Percentiles rank a stretch among this genome's conserved stretches.
Conservation (phyloP, 2,113 vertebrate species). For the Rhadina sibilatrix region DNA sequence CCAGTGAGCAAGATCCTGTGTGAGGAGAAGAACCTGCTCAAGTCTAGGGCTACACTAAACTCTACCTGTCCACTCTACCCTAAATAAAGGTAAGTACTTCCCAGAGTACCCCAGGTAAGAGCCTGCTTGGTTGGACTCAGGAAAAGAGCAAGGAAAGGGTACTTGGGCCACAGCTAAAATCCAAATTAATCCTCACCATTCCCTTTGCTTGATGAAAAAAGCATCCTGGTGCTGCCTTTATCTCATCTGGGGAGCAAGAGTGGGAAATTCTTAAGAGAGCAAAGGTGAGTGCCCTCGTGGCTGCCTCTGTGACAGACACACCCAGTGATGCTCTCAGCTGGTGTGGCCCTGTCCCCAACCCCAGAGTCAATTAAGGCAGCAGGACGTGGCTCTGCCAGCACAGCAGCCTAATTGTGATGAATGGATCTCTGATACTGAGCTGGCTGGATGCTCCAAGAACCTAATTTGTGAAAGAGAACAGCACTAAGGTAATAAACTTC, state of each 20-base stretch:
- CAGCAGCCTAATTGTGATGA: conserved; percentile 49
- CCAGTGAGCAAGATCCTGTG: neutral
- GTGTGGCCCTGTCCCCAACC: neutral
- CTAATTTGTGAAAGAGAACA: conserved; percentile 43
- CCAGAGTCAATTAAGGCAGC: neutral
- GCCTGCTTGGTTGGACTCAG: neutral
- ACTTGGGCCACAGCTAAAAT: neutral
- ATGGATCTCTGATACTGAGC: neutral
- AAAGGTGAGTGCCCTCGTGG: fast-evolving
- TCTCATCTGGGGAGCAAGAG: neutral
- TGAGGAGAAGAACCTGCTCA: neutral
- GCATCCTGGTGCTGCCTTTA: neutral
- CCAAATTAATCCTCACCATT: neutral
- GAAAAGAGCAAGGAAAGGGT: neutral
- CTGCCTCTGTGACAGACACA: neutral
- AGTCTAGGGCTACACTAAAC: neutral
- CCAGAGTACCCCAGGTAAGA: neutral
- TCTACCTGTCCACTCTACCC: neutral
- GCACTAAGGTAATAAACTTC: conserved; percentile 41
- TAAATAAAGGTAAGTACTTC: neutral
- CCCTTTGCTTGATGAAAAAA: neutral
- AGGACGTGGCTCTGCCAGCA: neutral
- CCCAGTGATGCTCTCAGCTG: neutral
- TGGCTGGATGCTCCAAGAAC: conserved; percentile 21
- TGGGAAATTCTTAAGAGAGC: neutral